Evolutionary conservation across 2,797 vertebrate genomes (phyloP), one percentile per base, ranked within the genome.

Genomic region (Apodemus agrarius): DNA sequence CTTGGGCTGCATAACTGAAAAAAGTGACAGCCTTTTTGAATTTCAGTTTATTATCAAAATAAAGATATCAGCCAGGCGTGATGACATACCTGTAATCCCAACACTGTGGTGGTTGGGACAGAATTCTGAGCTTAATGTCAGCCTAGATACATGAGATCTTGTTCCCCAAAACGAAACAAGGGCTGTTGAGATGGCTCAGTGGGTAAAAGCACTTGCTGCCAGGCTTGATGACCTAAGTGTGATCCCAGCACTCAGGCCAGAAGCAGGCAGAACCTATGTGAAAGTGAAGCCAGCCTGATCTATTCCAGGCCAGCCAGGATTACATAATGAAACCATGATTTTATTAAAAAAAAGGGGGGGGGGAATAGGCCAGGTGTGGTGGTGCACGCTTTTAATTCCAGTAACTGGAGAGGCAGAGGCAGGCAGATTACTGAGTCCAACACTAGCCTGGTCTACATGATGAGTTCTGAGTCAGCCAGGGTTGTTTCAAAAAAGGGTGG

Each of bases 21-120:
- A 90, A 96, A 91, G 54, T 19, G 43, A 94, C 54, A 4, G 80
- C 12, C 13, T 34, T 94, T 96, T 13, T 82, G 74, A 89, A 67
- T 57, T 94, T 86, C 22, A 69, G 34, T 89, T 94, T 52, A 72
- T 24, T 49, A 85, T 74, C 57, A 80, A 90, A 94, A 81, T 69
- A 59, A 69, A 69, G 65, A 94, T 88, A 74, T 75, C 26, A 75
- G 17, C 19, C 16, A 49, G 8, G 74, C 40, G 17, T 24, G 40
- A 40, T 61, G 29, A 19, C 46, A 54, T 6, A 31, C 21, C 46
- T 65, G 10, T 69, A 54, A 54, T 69, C 46, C 59, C 57, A 90
- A 49, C 22, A 78, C 57, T n/a, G 31, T 14, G 31, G 34, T 9
- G 29, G 12, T 49, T n/a, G 24, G 24, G 14, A 22, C n/a, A 67